Base-by-base conservation (phyloP, 1,140 invertebrate species). In the Penaeus japonicus region DNA sequence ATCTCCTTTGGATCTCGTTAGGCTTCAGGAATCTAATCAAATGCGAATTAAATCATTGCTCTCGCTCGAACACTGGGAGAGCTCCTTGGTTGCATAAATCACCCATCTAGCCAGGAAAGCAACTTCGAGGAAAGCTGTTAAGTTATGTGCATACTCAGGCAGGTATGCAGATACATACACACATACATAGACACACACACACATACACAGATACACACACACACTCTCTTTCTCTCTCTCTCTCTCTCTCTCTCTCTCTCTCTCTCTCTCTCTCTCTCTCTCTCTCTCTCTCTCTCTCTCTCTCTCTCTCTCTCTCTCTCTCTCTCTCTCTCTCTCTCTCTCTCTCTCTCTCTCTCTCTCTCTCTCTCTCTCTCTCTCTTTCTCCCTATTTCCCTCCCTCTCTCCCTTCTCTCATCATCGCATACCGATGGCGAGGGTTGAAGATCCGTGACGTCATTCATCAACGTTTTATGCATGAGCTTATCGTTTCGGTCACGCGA, bases 121-220 rank as follows among this genome's bases (percentile, higher is more conserved):
- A 47, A 47, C 47, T 47, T 47, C 47, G 15, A 47, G 47, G 47
- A 47, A 47, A 15, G 5, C 47, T 47, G 0, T 47, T 47, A 47
- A 15, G 0, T 47, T 47, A 47, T 7, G 20, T 20, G 30, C 62
- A 70, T 1, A 70, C 7, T 5, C 62, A 65, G 7, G 20, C 0
- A 65, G 10, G 27, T 30, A 65, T 18, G 27, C 4, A 65, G n/a
- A 65, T 0, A 65, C 62, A 81, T 47, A 81, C 79, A 55, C 79
- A 81, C 79, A 81, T 47, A 24, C 79, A 81, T 47, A 81, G 4
- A 55, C 79, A 81, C 79, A 81, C 39, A 55, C 79, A 81, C 79
- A 81, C 79, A 81, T 47, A 55, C 79, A 24, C 79, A 55, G 39
- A 57, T 22, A 57, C 79, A n/a, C 79, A 57, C 79, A 39, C 62